Evolutionary conservation across 1,140 invertebrate species (phyloP), one percentile per base, ranked within the genome.

Genomic region (Leptonema lineaticorne): DNA sequence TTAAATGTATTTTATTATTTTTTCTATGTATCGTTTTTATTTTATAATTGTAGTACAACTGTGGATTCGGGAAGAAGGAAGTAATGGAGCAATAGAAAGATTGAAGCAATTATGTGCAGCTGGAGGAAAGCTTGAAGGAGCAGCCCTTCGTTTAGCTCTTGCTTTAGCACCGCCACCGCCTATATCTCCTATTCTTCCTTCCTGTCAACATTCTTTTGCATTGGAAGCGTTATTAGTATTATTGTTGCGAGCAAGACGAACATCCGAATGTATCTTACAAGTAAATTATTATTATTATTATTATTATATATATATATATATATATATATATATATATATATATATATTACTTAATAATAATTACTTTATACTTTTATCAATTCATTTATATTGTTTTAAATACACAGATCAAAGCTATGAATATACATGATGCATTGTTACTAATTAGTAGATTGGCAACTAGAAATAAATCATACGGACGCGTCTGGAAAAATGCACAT

Each of bases 61-160:
- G 78, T 82, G 81, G 81, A 76, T 82, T 73, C 78, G 75, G 18
- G 76, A 78, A 41, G 81, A 82, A 73, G 75, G 77, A 18, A 76
- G 76, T 14, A 75, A 77, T 46, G 77, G 79, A 72, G 76, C 80
- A 59, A 73, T 78, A 74, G 77, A 77, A 70, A 76, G 81, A 63
- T 74, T 82, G 53, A 76, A 77, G 0, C 78, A 79, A 75, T 76
- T 82, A 37, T 78, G 76, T 16, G 45, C 57, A 18, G 76, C 78
- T 1, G 45, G 64, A 24, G 67, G 70, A 77, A 78, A 67, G 56
- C 68, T 33, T 76, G 77, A 74, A 62, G 79, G 79, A 60, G 70
- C 81, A 16, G 80, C 79, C 22, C 70, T 79, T 16, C 48, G 72
- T 22, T 76, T 82, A 1, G 75, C 75, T 16, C 27, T 75, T 22